Base-by-base conservation (phyloP, 1,140 invertebrate species). In the Euschistus heros region DNA sequence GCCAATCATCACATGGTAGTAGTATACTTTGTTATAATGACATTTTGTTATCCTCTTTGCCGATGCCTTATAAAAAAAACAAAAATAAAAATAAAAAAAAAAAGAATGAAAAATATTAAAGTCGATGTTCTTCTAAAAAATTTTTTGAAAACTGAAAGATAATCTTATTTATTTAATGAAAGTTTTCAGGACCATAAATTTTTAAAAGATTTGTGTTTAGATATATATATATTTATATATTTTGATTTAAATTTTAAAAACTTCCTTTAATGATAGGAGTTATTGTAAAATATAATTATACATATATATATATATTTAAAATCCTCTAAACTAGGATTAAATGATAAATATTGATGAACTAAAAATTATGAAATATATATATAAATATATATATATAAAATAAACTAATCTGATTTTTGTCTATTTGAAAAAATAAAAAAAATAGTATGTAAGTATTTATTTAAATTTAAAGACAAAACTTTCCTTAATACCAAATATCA, bases 361-460 rank as follows among this genome's bases (percentile, higher is more conserved):
- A 27, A 24, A 26, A 57, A 57, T 57, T 57, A 14, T 26, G 10
- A 37, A 37, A 37, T 10, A 37, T 10, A 37, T 10, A 8, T 5
- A 37, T 1, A 37, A 37, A 37, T 10, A n/a, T n/a, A n/a, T n/a
- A n/a, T n/a, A n/a, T n/a, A n/a, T 10, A 37, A 37, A 37, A 10
- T 37, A 37, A 24, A 57, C 54, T 57, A 57, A 57, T 57, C 24
- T 57, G 14, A 22, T 57, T 57, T 18, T 20, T 57, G 18, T 57
- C 47, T 50, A 24, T 57, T 57, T 22, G 33, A 37, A 37, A 30
- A 30, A 30, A 30, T 30, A 30, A 30, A 30, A n/a, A 54, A 57
- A 57, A 62, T 62, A 46, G 61, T 46, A 44, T 62, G 37, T 62
- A 62, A 62, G 61, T 46, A 62, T 46, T 62, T 62, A 62, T 62